These are phyloP conservation scores for Semicossyphus pulcher DNA, from an alignment of 2,113 vertebrate species.

Conservation along the genomic window DNA sequence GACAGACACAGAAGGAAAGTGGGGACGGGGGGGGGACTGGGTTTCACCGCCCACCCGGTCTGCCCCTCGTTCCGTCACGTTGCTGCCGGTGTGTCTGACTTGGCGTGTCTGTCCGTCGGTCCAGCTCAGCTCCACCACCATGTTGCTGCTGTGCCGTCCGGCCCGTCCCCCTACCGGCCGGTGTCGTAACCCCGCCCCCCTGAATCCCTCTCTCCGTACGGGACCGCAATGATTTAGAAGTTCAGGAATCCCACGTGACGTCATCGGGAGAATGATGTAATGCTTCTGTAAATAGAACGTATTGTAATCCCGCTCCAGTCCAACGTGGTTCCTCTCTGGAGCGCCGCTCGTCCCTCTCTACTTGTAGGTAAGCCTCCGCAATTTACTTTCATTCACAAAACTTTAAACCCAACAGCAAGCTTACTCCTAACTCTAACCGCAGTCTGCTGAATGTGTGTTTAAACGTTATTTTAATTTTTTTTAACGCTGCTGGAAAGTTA, in stretches of 20 bases:
- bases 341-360: constrained; percentile 87
- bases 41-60: constrained; percentile 45
- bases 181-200: constrained; percentile 57
- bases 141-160: constrained; percentile 14
- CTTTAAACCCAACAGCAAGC: constrained; percentile 11
- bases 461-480: background rate
- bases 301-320: constrained; percentile 98
- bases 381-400: constrained; percentile 71
- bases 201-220: constrained; percentile 72
- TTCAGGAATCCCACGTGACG: constrained; percentile 99
- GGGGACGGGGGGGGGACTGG: background rate
- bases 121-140: background rate
- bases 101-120: background rate
- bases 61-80: constrained; percentile 57
- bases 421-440: background rate
- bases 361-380: constrained; percentile 80
- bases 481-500: constrained; percentile 18
- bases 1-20: constrained; percentile 6
- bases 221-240: constrained; percentile 99
- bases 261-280: constrained; percentile 97
- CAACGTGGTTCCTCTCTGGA: constrained; percentile 96
- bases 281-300: constrained; percentile 99
- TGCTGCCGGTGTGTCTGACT: constrained; percentile 30
- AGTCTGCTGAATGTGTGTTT: background rate
- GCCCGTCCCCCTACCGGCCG: constrained; percentile 43